A percentile compares a stretch with the other conserved stretches of the same genome.
Evolutionary conservation across 2,113 vertebrate species (phyloP).

Genomic region (Alaudala cheleensis): DNA sequence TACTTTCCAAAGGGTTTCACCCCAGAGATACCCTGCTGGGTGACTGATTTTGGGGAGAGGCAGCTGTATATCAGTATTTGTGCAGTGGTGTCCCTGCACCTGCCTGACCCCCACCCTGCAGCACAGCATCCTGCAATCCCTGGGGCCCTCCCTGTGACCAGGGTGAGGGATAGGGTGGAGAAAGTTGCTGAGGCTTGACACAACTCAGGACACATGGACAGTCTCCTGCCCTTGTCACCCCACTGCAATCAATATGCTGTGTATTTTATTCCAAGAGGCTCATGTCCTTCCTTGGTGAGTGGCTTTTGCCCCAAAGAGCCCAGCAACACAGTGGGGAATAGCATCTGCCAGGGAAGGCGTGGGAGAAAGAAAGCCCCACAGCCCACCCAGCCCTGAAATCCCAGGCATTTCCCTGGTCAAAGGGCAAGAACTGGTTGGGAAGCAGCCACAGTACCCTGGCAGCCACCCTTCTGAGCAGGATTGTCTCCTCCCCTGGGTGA

Average conservation of each 20-base stretch:
- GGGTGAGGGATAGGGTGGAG: rapidly evolving
- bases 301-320: background rate
- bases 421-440: background rate
- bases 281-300: rapidly evolving
- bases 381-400: rapidly evolving
- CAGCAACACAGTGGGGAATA: rapidly evolving
- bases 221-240: background rate
- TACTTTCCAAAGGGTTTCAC: background rate
- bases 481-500: background rate
- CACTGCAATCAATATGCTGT: background rate
- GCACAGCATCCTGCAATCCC: background rate
- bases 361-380: background rate
- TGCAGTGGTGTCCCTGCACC: rapidly evolving
- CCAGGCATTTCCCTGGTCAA: rapidly evolving
- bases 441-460: background rate
- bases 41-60: background rate
- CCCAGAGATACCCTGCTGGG: rapidly evolving
- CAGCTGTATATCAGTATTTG: background rate
- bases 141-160: background rate
- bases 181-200: background rate
- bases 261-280: background rate
- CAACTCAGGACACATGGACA: rapidly evolving
- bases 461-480: background rate
- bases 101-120: background rate
- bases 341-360: background rate